Evolutionary conservation across 2,797 vertebrate genomes (phyloP).

Genomic region (Sebastes trivittatus): DNA sequence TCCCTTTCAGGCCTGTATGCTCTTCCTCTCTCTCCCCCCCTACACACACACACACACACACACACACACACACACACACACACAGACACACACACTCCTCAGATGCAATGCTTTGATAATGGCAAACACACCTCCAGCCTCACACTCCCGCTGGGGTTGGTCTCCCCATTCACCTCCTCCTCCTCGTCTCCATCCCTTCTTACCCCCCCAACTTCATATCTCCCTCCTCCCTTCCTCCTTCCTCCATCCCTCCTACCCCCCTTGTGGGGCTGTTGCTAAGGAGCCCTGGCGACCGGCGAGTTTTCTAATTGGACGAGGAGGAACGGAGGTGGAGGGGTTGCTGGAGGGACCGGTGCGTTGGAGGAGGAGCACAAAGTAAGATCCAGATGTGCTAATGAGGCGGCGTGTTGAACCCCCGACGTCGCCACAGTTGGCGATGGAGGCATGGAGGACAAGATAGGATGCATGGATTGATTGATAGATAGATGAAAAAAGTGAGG

Average conservation of each 20-base stretch:
- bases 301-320: slow-evolving; percentile 73
- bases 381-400: slow-evolving; percentile 65
- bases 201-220: not conserved
- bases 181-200: slow-evolving; percentile 18
- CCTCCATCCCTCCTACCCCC: slow-evolving; percentile 35
- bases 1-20: slow-evolving; percentile 15
- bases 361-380: slow-evolving; percentile 9
- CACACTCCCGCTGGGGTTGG: slow-evolving; percentile 58
- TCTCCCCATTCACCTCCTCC: slow-evolving; percentile 27
- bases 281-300: slow-evolving; percentile 69
- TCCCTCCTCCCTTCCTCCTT: not conserved
- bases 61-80: not conserved
- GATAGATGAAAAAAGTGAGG: not conserved
- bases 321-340: slow-evolving; percentile 32
- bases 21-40: not conserved
- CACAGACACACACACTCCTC: not conserved
- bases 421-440: not conserved
- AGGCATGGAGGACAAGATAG: not conserved
- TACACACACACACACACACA: not conserved
- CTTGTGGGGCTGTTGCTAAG: slow-evolving; percentile 81
- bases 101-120: slow-evolving; percentile 67
- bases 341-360: not conserved
- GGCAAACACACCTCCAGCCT: slow-evolving; percentile 56
- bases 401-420: not conserved
- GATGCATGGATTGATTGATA: not conserved